Evolutionary conservation across 2,797 vertebrate species (phyloP).

Genomic region (Acanthis flammea): DNA sequence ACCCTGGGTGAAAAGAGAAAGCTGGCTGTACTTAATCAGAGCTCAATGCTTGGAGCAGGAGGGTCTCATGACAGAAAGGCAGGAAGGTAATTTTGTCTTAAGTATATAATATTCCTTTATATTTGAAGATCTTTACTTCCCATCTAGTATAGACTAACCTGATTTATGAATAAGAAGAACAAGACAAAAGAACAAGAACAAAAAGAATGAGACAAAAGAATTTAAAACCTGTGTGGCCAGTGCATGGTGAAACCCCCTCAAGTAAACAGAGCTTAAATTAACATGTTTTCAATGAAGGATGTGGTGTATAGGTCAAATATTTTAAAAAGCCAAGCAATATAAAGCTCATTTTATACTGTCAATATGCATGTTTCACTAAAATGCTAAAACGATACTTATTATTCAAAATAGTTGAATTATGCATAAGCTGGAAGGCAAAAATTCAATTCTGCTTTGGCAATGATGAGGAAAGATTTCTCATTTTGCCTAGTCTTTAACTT

Average conservation of each 20-base stretch:
- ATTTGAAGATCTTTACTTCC: background rate
- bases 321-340: background rate
- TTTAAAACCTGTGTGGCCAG: background rate
- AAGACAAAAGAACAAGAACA: background rate
- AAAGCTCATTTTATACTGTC: background rate
- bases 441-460: background rate
- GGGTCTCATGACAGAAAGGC: background rate
- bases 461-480: background rate
- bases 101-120: background rate
- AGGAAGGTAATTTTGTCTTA: background rate
- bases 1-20: background rate
- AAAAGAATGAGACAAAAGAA: background rate
- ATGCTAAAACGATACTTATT: background rate
- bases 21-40: background rate
- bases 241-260: background rate
- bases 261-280: background rate
- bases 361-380: background rate
- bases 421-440: background rate
- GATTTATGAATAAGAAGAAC: background rate
- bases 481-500: background rate
- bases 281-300: background rate
- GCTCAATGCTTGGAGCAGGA: background rate
- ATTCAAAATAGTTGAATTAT: background rate
- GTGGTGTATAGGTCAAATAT: background rate
- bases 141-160: background rate